Percentiles rank a stretch among this genome's conserved stretches.
phyloP scores from a whole-genome alignment of 2,888 invertebrate species.

The Tanytarsus gracilentus region DNA sequence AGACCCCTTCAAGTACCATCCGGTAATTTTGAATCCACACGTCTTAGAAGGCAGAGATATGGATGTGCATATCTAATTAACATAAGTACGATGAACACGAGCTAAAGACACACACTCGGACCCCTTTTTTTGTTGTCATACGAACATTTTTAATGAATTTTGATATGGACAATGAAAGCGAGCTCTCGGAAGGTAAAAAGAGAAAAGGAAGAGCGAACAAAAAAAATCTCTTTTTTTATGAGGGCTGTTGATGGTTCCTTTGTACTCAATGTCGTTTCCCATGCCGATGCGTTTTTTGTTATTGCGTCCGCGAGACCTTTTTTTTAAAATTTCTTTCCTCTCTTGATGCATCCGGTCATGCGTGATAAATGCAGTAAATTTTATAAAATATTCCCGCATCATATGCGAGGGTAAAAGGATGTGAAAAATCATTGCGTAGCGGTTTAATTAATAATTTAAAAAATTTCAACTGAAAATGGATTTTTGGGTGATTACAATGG shows the following conservation, averaged over 20 bases:
- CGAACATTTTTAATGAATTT: neutral
- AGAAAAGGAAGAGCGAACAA: too few species aligned
- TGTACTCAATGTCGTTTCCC: conserved; percentile 7
- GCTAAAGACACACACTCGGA: conserved; percentile 18
- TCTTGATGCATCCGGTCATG: conserved; percentile 26
- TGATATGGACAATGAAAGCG: neutral
- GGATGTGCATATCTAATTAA: conserved; percentile 27
- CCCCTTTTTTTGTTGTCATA: conserved; percentile 16
- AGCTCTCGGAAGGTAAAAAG: too few species aligned
- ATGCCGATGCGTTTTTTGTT: neutral
- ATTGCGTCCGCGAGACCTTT: conserved; percentile 9
- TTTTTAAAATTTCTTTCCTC: neutral
- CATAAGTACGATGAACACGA: conserved; percentile 30
- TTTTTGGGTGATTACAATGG: neutral
- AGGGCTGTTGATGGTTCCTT: neutral
- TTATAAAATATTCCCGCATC: conserved; percentile 10
- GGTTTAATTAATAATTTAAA: conserved; percentile 26
- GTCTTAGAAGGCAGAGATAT: conserved; percentile 16
- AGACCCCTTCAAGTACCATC: conserved; percentile 20
- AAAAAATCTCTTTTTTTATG: too few species aligned
- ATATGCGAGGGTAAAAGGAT: conserved; percentile 3
- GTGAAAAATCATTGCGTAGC: neutral
- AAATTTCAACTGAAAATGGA: neutral
- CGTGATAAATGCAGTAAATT: conserved; percentile 28
- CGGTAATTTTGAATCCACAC: conserved; percentile 25